Base-by-base conservation (phyloP, 1,140 invertebrate genomes). In the Pemphigus obesinymphae region DNA sequence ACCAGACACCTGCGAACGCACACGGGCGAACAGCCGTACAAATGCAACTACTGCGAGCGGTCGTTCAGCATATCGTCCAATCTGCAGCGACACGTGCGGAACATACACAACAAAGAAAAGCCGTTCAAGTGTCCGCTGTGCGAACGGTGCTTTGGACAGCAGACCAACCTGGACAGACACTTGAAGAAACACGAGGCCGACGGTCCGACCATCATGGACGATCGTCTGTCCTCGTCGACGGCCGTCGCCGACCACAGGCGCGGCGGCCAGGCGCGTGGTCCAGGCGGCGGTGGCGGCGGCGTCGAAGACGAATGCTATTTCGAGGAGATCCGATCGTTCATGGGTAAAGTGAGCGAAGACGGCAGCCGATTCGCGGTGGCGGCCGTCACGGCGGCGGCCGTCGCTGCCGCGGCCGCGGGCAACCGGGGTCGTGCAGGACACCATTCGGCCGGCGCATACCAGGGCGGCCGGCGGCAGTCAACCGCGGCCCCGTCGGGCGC, bases 21-120 rank as follows among this genome's bases (percentile, higher is more conserved):
- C 87, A 99, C 98, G 0, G 98, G 98, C 26, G 98, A 99, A 86
- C 95, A 99, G 87, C 97, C 97, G 0, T 99, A 99, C 89, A 96
- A 96, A 87, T 99, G 98, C 89, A 95, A 97, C 86, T 98, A 97
- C 88, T 99, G 98, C 89, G 97, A 99, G 87, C 90, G 98, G 82
- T 98, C 96, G 48, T 99, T 99, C 89, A 97, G 96, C 85, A 99
- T 99, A 87, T 97, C 97, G 1, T 98, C 96, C 68, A 99, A 99
- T 86, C 89, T 99, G 40, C 98, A 99, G 88, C 91, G 98, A 73
- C 98, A 99, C 88, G 97, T 99, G 26, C 90, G 98, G 45, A 99
- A 99, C 87, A 99, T 99, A 84, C 98, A 99, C 88, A 99, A 99
- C 88, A 98, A 98, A 87, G 95, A 96, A 87, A 93, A 95, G 83